phyloP scores from a whole-genome alignment of 1,140 invertebrate genomes.

The Bombus haemorrhoidalis region DNA sequence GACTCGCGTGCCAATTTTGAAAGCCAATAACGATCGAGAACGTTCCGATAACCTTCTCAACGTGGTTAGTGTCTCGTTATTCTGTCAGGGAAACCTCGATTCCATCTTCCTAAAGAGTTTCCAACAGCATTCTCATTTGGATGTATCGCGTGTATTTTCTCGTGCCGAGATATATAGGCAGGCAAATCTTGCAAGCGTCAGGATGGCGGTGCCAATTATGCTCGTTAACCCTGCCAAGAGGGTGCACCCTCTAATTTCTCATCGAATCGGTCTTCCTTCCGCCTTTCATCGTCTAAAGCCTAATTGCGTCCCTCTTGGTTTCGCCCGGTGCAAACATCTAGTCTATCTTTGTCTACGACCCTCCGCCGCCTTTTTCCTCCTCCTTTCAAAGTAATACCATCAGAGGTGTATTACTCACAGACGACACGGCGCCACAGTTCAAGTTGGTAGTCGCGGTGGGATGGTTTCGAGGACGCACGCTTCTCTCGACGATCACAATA shows the following conservation, averaged over 20 bases:
- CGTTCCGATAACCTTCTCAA: background rate
- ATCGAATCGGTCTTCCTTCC: slow-evolving; percentile 19
- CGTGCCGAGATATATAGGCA: background rate
- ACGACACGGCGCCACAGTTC: slow-evolving; percentile 73
- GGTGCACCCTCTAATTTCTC: slow-evolving; percentile 30
- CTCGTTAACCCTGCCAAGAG: slow-evolving; percentile 28
- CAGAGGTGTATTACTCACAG: slow-evolving; percentile 61
- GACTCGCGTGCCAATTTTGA: background rate
- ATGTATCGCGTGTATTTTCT: background rate
- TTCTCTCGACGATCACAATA: slow-evolving; percentile 41
- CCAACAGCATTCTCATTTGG: background rate
- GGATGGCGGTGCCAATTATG: background rate
- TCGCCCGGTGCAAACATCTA: slow-evolving; percentile 2
- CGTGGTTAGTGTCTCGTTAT: background rate
- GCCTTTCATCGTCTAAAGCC: slow-evolving; percentile 5
- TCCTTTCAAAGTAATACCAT: slow-evolving; percentile 33
- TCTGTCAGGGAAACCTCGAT: background rate
- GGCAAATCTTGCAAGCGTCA: background rate
- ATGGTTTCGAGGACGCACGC: slow-evolving; percentile 38
- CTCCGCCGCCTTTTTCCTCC: background rate
- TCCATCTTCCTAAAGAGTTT: background rate
- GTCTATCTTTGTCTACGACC: too few species aligned
- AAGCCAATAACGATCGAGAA: background rate
- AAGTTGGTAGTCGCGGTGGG: background rate
- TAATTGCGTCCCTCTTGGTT: slow-evolving; percentile 6